Percentiles rank a stretch among this genome's conserved stretches.
These are phyloP conservation scores for Pangasianodon gigas DNA, from an alignment of 2,113 vertebrate genomes.

Conservation along the genomic window DNA sequence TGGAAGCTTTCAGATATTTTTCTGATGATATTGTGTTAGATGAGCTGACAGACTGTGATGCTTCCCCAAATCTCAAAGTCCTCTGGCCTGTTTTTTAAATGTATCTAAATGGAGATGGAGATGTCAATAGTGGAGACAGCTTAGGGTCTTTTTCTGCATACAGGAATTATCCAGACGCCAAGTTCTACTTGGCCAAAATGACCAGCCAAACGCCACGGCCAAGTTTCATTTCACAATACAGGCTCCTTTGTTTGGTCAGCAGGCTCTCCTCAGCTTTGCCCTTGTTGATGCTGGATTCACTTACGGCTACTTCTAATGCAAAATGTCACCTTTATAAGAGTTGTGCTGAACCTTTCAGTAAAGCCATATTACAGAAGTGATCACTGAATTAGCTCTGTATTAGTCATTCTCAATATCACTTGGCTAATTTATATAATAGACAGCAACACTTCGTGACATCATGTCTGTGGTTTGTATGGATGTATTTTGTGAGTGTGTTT, in stretches of 20 bases:
- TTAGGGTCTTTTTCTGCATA: slow-evolving; percentile 33
- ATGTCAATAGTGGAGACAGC: slow-evolving; percentile 23
- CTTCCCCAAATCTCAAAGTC: slow-evolving; percentile 9
- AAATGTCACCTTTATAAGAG: slow-evolving; percentile 27
- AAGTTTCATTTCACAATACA: slow-evolving; percentile 51
- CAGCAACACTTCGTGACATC: neutral
- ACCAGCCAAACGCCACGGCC: slow-evolving; percentile 37
- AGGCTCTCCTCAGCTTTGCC: slow-evolving; percentile 36
- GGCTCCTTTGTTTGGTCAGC: slow-evolving; percentile 44
- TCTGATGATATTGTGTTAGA: neutral
- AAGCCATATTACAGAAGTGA: neutral
- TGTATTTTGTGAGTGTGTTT: slow-evolving; percentile 18
- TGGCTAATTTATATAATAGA: neutral
- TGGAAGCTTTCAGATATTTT: neutral
- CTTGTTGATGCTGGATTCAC: slow-evolving; percentile 28
- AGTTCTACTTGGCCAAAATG: slow-evolving; percentile 34
- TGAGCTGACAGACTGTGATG: neutral
- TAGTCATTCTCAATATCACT: neutral
- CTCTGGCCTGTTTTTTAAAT: neutral
- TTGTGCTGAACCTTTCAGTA: neutral
- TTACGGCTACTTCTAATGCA: slow-evolving; percentile 19
- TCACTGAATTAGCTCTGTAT: neutral
- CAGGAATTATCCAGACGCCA: slow-evolving; percentile 33
- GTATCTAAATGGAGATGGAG: neutral
- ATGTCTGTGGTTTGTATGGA: neutral